Conservation (phyloP, 1,140 invertebrate species). For the Campoletis sonorensis region DNA sequence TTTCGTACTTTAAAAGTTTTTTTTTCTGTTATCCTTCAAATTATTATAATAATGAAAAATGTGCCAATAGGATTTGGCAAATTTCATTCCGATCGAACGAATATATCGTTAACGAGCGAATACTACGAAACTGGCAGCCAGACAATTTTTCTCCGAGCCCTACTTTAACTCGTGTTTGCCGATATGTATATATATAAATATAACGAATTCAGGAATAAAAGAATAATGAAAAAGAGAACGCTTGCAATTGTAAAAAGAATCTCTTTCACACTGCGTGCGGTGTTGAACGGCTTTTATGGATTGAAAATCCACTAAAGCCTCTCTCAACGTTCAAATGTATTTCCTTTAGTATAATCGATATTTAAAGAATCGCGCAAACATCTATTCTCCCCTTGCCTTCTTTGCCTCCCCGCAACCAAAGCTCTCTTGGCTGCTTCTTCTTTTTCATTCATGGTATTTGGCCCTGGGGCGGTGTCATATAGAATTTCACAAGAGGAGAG, state of each 20-base stretch:
- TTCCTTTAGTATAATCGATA: slow-evolving; percentile 5
- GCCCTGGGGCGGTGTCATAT: slow-evolving; percentile 5
- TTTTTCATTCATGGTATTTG: not conserved
- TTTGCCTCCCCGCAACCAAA: not conserved
- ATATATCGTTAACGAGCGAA: slow-evolving; percentile 13
- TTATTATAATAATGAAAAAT: slow-evolving; percentile 23
- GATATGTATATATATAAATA: not conserved
- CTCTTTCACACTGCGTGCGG: not conserved
- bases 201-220: not conserved
- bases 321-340: not conserved
- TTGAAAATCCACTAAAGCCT: slow-evolving; percentile 1
- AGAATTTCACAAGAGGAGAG: not conserved
- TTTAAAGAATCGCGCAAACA: slow-evolving; percentile 22
- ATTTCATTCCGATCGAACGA: not conserved
- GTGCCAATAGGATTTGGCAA: not conserved
- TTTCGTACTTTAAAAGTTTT: too few species aligned
- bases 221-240: slow-evolving; percentile 5
- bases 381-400: not conserved
- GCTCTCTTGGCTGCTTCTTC: not conserved
- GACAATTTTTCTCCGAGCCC: not conserved
- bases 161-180: slow-evolving; percentile 4
- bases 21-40: too few species aligned
- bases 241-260: not conserved
- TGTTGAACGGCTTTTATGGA: slow-evolving; percentile 16
- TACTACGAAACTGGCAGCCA: not conserved